phyloP scores from a whole-genome alignment of 2,888 invertebrate genomes.

The Tricholauxania praeusta region DNA sequence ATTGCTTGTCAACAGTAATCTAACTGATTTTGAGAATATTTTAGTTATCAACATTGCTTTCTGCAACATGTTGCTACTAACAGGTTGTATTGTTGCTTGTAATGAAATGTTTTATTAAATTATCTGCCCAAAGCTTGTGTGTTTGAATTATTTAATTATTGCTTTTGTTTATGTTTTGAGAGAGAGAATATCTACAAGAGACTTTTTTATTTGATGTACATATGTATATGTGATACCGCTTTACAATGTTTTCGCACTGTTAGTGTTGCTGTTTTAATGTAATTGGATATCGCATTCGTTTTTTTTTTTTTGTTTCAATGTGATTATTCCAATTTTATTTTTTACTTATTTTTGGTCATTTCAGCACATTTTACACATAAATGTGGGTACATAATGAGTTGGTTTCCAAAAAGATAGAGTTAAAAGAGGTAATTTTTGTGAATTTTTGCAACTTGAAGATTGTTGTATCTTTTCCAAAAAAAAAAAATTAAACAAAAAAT shows the following conservation, averaged over 20 bases:
- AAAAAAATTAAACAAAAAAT: too few relatives aligned
- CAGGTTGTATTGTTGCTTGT: constrained; percentile 1
- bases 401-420: too few relatives aligned
- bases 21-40: background rate
- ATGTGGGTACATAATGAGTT: too few relatives aligned
- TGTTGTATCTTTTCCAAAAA: too few relatives aligned
- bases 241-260: background rate
- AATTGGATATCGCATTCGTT: too few relatives aligned
- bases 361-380: too few relatives aligned
- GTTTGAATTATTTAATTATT: background rate
- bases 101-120: background rate
- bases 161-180: background rate
- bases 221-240: constrained; percentile 15
- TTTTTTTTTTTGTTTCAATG: too few relatives aligned
- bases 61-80: constrained; percentile 1
- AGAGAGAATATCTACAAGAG: background rate
- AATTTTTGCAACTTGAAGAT: too few relatives aligned
- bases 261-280: too few relatives aligned
- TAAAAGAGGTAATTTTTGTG: too few relatives aligned
- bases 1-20: background rate
- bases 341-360: too few relatives aligned
- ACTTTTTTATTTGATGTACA: background rate
- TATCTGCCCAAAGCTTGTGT: background rate
- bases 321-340: too few relatives aligned
- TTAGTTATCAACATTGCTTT: background rate